Conservation (phyloP, 2,797 vertebrate species). For the Arvicola amphibius region DNA sequence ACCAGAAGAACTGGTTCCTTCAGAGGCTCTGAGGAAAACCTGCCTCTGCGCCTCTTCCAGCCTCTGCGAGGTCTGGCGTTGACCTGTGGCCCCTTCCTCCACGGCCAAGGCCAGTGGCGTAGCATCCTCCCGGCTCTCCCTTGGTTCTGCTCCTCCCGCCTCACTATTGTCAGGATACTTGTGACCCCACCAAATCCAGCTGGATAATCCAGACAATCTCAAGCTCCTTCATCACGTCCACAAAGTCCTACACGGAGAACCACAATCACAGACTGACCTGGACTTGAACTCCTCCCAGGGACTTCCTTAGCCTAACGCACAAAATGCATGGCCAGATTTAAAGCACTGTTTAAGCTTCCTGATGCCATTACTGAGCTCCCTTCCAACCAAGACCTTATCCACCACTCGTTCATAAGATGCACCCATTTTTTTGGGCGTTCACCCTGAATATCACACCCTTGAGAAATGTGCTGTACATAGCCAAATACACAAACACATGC, state of each 20-base stretch:
- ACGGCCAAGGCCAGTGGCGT: rapidly evolving
- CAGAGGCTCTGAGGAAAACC: not conserved
- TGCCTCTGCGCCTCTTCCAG: not conserved
- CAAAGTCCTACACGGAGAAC: not conserved
- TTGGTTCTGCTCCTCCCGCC: not conserved
- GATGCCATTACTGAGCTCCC: not conserved
- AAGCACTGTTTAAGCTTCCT: not conserved
- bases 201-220: not conserved
- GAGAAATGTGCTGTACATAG: not conserved
- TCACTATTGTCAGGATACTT: not conserved
- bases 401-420: not conserved
- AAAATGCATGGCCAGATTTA: not conserved
- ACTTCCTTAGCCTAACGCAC: not conserved
- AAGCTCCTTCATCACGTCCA: not conserved
- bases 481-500: not conserved
- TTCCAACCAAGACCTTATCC: not conserved
- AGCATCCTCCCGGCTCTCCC: not conserved
- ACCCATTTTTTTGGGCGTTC: not conserved
- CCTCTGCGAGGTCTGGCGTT: not conserved
- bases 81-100: not conserved
- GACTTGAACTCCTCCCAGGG: not conserved
- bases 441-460: not conserved
- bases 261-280: rapidly evolving
- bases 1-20: not conserved
- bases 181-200: rapidly evolving